Conservation (phyloP, 1,140 invertebrate genomes). For the Temnothorax nylanderi region DNA sequence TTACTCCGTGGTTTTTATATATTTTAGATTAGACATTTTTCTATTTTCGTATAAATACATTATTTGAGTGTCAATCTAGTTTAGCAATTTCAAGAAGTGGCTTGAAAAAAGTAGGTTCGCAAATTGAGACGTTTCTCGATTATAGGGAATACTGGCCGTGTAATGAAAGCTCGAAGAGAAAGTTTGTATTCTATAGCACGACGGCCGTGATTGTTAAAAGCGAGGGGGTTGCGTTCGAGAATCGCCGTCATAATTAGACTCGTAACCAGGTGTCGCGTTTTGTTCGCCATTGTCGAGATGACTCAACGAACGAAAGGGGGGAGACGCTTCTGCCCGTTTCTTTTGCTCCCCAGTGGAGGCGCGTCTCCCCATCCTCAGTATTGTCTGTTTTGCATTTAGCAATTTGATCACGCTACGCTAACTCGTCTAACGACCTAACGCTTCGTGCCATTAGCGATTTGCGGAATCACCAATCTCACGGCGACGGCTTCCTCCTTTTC, state of each 20-base stretch:
- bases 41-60: neutral
- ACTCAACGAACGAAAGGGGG: constrained; percentile 25
- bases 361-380: constrained; percentile 53
- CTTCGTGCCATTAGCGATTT: constrained; percentile 78
- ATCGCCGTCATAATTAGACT: constrained; percentile 70
- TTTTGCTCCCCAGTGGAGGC: constrained; percentile 59
- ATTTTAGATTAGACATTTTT: neutral
- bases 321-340: constrained; percentile 55
- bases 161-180: constrained; percentile 32
- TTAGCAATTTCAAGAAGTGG: neutral
- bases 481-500: constrained; percentile 6
- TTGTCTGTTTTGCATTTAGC: constrained; percentile 79
- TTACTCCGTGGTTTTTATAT: neutral
- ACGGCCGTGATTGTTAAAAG: constrained; percentile 34
- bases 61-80: neutral
- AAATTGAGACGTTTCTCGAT: constrained; percentile 37
- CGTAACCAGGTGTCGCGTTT: constrained; percentile 73
- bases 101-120: neutral
- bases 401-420: constrained; percentile 79
- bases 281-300: constrained; percentile 56
- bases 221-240: constrained; percentile 40
- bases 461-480: constrained; percentile 68
- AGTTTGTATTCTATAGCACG: constrained; percentile 34
- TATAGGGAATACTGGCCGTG: constrained; percentile 6
- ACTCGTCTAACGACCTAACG: constrained; percentile 80